Evolutionary conservation across 2,888 invertebrate genomes (phyloP), one percentile per base, ranked within the genome.

Genomic region (Ephialtes manifestator): DNA sequence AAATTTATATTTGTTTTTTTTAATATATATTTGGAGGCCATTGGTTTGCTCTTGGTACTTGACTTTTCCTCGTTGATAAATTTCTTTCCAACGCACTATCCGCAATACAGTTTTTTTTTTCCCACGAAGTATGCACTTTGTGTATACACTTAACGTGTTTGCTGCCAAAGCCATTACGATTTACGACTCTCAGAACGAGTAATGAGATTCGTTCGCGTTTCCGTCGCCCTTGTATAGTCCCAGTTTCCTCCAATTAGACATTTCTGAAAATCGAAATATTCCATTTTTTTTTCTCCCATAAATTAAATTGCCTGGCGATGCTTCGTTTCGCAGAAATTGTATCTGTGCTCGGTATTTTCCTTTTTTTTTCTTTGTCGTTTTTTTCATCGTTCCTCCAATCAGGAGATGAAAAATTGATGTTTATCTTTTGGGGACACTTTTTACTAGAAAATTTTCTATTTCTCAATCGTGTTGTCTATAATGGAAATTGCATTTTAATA

Each of bases 171-270:
- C 35, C 60, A 60, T 60, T 60, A 51, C 68, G 68, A 28, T 68
- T 68, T 68, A 68, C 48, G 48, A 31, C 48, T 68, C 48, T 68
- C 68, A 13, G 28, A 68, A 51, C 31, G 48, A 68, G 68, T 68
- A 68, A 68, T 51, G 68, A 68, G 68, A 68, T 48, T 48, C 20
- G 15, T n/a, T 43, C 13, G 13, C 35, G 48, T 68, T 31, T 28
- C 48, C 48, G 7, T 68, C 18, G 48, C 48, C 15, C 43, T 28
- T 3, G 15, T 46, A 20, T 46, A 20, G 24, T 28, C 53, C 15
- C 51, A 53, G 13, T 68, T 83, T 53, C 28, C 35, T 58, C 58
- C 68, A 83, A 83, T 83, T 83, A 83, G n/a, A 46, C 24, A 74
- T 35, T 74, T 68, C 60, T 28, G 60, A 43, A 20, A 79, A 79